Percentiles rank a stretch among this genome's conserved stretches.
Evolutionary conservation across 2,888 invertebrate genomes (phyloP).

Genomic region (Scaeva pyrastri): DNA sequence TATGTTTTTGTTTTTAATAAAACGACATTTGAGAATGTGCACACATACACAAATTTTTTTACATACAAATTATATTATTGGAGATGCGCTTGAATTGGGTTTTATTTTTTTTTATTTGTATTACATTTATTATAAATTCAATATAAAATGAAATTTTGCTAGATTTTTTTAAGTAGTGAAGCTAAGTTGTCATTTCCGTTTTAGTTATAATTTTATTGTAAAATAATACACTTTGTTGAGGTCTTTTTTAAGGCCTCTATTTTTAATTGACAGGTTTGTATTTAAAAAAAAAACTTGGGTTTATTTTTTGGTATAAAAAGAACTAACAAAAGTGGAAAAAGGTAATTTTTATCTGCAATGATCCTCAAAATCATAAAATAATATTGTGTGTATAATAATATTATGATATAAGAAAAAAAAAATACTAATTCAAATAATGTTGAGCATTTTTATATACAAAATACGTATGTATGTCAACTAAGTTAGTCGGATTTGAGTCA

Average conservation of each 20-base stretch:
- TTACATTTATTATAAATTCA: conserved; percentile 25
- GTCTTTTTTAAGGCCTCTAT: not conserved
- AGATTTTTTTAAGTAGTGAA: conserved; percentile 42
- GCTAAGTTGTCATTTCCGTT: conserved; percentile 37
- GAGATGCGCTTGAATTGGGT: conserved; percentile 42
- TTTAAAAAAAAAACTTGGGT: not conserved
- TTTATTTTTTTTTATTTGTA: not conserved
- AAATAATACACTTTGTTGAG: not conserved
- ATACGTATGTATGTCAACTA: too few species aligned
- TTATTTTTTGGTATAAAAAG: not conserved
- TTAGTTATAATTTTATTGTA: not conserved
- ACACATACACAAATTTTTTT: conserved; percentile 51
- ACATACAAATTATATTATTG: conserved; percentile 27
- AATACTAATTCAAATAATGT: too few species aligned
- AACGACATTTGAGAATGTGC: conserved; percentile 19
- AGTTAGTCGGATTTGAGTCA: too few species aligned
- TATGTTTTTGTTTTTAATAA: conserved; percentile 18
- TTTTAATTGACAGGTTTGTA: not conserved
- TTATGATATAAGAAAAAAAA: too few species aligned
- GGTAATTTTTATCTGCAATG: not conserved
- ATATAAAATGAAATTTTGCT: conserved; percentile 3
- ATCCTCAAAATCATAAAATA: not conserved
- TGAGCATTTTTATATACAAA: too few species aligned
- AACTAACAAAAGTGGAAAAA: conserved; percentile 6
- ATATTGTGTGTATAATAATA: not conserved